These are phyloP conservation scores for Malurus cyaneus DNA, from an alignment of 2,113 vertebrate species.

Conservation along the genomic window DNA sequence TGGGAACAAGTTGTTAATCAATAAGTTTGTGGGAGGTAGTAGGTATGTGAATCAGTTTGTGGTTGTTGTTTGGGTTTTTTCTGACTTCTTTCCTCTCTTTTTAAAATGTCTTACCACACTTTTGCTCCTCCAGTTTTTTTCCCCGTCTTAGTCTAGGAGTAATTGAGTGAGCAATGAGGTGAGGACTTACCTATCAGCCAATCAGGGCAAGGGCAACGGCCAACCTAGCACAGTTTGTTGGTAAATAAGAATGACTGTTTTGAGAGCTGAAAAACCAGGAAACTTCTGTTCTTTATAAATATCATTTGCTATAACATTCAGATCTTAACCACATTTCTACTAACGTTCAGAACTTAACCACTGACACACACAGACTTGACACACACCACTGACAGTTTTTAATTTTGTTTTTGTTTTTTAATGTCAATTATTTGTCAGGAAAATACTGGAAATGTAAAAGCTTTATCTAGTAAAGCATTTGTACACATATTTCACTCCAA, in stretches of 20 bases:
- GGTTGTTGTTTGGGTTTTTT: not conserved
- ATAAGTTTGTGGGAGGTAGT: too few relatives aligned
- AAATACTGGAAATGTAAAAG: not conserved
- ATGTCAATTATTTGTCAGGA: not conserved
- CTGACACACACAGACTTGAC: not conserved
- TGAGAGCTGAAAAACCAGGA: not conserved
- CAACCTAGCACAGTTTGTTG: not conserved
- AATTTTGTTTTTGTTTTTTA: not conserved
- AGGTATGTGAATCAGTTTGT: not conserved
- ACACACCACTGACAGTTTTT: not conserved
- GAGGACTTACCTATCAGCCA: not conserved
- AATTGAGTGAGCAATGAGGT: accelerated
- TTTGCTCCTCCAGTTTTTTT: not conserved
- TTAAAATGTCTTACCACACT: not conserved
- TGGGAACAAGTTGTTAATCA: not conserved
- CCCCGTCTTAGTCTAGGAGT: accelerated
- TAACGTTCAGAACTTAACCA: not conserved
- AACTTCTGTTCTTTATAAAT: not conserved
- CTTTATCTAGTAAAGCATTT: not conserved
- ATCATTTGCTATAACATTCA: not conserved
- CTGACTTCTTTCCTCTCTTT: not conserved
- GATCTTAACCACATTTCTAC: not conserved
- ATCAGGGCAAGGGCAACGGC: too few relatives aligned
- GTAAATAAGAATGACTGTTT: not conserved
- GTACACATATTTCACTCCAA: not conserved